A percentile compares a stretch with the other conserved stretches of the same genome.
These are phyloP conservation scores for Labeo calbasu DNA, from an alignment of 2,797 vertebrate species.

Conservation along the genomic window DNA sequence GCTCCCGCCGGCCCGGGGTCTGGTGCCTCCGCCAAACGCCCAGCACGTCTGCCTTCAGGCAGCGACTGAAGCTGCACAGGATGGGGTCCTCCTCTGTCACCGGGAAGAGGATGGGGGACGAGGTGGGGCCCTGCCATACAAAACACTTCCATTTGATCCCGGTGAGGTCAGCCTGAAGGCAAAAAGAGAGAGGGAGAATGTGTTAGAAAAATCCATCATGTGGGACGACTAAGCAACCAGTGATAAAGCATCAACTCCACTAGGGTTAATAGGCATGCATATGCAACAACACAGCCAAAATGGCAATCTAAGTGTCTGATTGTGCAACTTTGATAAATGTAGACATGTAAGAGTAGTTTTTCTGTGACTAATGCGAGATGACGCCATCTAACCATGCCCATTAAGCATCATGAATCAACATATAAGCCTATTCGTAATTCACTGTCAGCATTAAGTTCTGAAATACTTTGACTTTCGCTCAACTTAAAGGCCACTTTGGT, in stretches of 20 bases:
- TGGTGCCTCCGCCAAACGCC: conserved; percentile 97
- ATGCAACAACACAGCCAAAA: conserved; percentile 12
- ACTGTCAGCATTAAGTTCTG: neutral
- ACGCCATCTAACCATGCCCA: neutral
- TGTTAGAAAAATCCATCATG: conserved; percentile 34
- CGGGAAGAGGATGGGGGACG: conserved; percentile 96
- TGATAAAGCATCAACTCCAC: conserved; percentile 4
- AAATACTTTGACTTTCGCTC: neutral
- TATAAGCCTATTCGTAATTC: neutral
- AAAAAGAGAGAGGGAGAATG: conserved; percentile 54
- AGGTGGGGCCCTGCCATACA: conserved; percentile 96
- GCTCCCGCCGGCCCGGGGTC: conserved; percentile 92
- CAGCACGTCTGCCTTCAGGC: conserved; percentile 93
- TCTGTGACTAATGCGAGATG: neutral
- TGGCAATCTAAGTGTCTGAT: neutral
- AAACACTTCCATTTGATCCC: conserved; percentile 99
- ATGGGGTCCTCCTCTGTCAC: conserved; percentile 99
- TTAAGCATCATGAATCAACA: conserved; percentile 12
- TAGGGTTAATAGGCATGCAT: conserved; percentile 4
- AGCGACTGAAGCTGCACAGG: conserved; percentile 98
- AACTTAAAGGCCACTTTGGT: neutral
- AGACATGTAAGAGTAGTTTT: neutral
- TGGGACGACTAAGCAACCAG: conserved; percentile 18
- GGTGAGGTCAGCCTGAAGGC: conserved; percentile 92
- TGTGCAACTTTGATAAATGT: conserved; percentile 1